A percentile compares a stretch with the other conserved stretches of the same genome.
phyloP scores from a whole-genome alignment of 2,888 invertebrate genomes.

The Dryadula phaetusa region DNA sequence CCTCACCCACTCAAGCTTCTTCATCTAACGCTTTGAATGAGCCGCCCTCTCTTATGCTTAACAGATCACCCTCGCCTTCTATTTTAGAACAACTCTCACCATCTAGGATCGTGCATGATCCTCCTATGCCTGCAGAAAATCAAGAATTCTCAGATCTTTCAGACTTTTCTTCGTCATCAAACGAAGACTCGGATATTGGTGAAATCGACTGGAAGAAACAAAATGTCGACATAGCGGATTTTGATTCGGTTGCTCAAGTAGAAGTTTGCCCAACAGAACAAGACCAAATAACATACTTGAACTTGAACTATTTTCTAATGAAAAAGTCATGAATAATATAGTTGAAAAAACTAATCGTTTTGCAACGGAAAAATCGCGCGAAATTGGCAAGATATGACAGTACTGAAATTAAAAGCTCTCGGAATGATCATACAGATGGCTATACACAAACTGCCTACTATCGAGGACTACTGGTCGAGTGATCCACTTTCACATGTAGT shows the following conservation, averaged over 20 bases:
- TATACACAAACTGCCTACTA: slow-evolving; percentile 42
- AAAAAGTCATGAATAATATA: slow-evolving; percentile 39
- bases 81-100: too few relatives aligned
- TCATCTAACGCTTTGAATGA: background rate
- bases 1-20: background rate
- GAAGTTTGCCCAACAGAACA: slow-evolving; percentile 20
- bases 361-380: slow-evolving; percentile 31
- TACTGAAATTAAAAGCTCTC: background rate
- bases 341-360: slow-evolving; percentile 42
- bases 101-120: too few relatives aligned
- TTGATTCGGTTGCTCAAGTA: slow-evolving; percentile 5
- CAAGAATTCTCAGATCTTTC: slow-evolving; percentile 22
- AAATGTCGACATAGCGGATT: slow-evolving; percentile 9
- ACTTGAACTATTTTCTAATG: slow-evolving; percentile 37
- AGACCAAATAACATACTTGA: slow-evolving; percentile 38
- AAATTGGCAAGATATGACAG: background rate
- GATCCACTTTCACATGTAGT: slow-evolving; percentile 37
- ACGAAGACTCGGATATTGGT: slow-evolving; percentile 23
- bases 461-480: slow-evolving; percentile 46
- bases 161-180: slow-evolving; percentile 24
- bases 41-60: background rate
- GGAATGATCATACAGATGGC: slow-evolving; percentile 39
- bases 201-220: slow-evolving; percentile 28
- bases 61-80: too few relatives aligned
- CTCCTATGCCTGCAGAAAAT: too few relatives aligned